Evolutionary conservation across 2,113 vertebrate genomes (phyloP).

Genomic region (Chrysemys picta): DNA sequence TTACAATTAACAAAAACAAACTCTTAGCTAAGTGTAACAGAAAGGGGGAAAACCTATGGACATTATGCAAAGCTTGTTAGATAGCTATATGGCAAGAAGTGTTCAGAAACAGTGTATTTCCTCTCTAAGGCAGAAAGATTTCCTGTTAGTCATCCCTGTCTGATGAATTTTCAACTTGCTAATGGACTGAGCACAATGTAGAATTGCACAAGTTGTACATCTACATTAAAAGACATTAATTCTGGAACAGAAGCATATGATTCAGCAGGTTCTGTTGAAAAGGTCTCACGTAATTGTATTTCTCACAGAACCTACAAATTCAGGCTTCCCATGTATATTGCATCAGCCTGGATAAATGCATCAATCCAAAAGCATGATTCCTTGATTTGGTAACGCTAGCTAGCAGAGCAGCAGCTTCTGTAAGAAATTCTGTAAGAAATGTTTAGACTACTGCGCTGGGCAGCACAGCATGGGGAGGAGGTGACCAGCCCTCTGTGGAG

Average conservation of each 20-base stretch:
- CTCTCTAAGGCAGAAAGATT: constrained; percentile 43
- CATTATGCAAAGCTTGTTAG: constrained; percentile 28
- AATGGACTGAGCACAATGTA: constrained; percentile 1
- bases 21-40: background rate
- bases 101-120: constrained; percentile 43
- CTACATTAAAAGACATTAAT: constrained; percentile 30
- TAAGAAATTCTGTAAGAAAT: constrained; percentile 7
- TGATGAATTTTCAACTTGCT: constrained; percentile 50
- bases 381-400: constrained; percentile 24
- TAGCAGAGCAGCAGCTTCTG: background rate
- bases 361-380: constrained; percentile 13
- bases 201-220: background rate
- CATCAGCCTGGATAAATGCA: constrained; percentile 7
- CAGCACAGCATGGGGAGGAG: no score
- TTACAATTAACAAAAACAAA: constrained; percentile 39
- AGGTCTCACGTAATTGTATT: constrained; percentile 23
- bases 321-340: background rate
- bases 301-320: constrained; percentile 16
- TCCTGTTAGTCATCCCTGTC: constrained; percentile 31
- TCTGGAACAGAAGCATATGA: background rate
- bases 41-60: constrained; percentile 49
- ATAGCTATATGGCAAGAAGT: constrained; percentile 1
- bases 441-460: no score
- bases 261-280: constrained; percentile 35
- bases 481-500: no score